Percentiles rank a stretch among this genome's conserved stretches.
These are phyloP conservation scores for Atethmia centrago DNA, from an alignment of 2,888 invertebrate genomes.

Conservation along the genomic window DNA sequence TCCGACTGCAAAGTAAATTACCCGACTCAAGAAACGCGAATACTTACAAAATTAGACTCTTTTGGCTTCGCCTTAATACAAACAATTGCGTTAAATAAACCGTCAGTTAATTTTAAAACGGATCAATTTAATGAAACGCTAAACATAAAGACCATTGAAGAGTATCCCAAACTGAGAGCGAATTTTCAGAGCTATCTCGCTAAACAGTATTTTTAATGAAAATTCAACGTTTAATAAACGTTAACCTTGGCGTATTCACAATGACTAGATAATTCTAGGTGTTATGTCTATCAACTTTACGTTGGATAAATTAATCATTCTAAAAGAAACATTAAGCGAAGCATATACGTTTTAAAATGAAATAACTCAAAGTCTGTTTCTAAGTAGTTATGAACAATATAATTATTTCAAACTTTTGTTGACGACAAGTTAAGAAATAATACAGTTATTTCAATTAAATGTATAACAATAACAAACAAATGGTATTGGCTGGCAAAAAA, in stretches of 20 bases:
- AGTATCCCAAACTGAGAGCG: background rate
- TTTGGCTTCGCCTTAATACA: background rate
- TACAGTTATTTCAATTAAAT: constrained; percentile 54
- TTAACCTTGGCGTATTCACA: constrained; percentile 15
- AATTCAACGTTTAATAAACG: constrained; percentile 21
- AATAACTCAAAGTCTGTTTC: constrained; percentile 25
- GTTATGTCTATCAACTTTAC: constrained; percentile 23
- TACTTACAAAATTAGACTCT: background rate
- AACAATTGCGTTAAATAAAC: background rate
- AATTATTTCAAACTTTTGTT: constrained; percentile 53
- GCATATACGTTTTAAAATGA: constrained; percentile 37
- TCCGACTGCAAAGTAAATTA: background rate
- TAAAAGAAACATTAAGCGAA: constrained; percentile 21
- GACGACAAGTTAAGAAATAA: constrained; percentile 40
- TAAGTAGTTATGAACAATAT: constrained; percentile 40
- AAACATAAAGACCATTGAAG: constrained; percentile 9
- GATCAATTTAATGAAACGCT: constrained; percentile 8
- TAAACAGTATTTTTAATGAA: constrained; percentile 19
- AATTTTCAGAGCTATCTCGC: constrained; percentile 10
- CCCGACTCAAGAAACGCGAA: background rate
- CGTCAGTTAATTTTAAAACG: background rate
- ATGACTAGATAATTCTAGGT: constrained; percentile 18
- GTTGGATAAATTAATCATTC: constrained; percentile 33
- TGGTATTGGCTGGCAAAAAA: constrained; percentile 39
- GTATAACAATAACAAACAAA: constrained; percentile 45